phyloP scores from a whole-genome alignment of 92 coral and sea anemone species.

The Phenganax stokvisi region DNA sequence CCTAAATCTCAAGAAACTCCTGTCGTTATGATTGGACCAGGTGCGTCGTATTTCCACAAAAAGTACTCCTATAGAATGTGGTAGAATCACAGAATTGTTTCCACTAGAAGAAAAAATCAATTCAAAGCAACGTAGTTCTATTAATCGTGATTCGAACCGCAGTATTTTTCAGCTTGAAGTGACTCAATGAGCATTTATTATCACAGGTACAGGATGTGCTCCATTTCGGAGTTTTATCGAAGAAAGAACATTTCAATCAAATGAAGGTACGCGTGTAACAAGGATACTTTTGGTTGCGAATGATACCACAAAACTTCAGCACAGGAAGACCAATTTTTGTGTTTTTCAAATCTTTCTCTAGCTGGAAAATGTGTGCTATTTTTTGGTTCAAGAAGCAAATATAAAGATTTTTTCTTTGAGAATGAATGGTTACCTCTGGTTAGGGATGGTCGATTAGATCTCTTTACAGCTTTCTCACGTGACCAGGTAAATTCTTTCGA shows the following conservation, averaged over 20 bases:
- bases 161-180: neutral
- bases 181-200: neutral
- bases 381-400: constrained; percentile 79
- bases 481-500: constrained; percentile 68
- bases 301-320: neutral
- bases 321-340: neutral
- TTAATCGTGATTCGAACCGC: neutral
- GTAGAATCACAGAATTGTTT: no score
- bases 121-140: neutral
- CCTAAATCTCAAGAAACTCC: constrained; percentile 68
- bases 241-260: constrained; percentile 65
- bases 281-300: neutral
- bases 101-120: no score
- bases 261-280: constrained; percentile 46
- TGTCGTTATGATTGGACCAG: constrained; percentile 90
- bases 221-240: constrained; percentile 93
- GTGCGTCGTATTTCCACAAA: constrained; percentile 21
- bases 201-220: constrained; percentile 92
- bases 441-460: constrained; percentile 45
- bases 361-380: constrained; percentile 64
- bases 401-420: constrained; percentile 77
- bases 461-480: constrained; percentile 89
- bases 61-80: no score
- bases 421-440: constrained; percentile 70
- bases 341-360: neutral